Conservation (phyloP, 2,888 invertebrate genomes). For the Diogma glabrata region DNA sequence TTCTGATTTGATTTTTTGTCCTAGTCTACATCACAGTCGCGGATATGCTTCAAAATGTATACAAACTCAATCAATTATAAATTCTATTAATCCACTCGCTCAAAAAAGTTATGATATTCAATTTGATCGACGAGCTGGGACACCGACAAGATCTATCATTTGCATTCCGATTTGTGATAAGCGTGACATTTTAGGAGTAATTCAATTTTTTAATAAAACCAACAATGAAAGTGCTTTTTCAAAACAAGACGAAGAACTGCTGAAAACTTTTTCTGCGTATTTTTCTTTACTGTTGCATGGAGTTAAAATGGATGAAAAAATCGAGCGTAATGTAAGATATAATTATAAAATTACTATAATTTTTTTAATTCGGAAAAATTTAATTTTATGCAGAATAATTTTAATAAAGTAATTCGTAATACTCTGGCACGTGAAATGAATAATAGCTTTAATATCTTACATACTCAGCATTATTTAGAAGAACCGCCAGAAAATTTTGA, state of each 20-base stretch:
- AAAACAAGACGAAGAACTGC: neutral
- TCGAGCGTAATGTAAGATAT: neutral
- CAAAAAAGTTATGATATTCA: conserved; percentile 36
- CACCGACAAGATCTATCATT: conserved; percentile 43
- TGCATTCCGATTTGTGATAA: conserved; percentile 44
- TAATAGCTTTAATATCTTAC: too few species aligned
- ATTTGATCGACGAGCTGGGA: conserved; percentile 42
- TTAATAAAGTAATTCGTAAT: neutral
- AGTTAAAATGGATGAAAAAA: neutral
- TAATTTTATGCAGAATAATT: neutral
- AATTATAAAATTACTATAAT: neutral
- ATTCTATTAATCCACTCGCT: conserved; percentile 40
- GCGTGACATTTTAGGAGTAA: conserved; percentile 42
- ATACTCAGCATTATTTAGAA: too few species aligned
- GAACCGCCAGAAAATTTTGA: conserved; percentile 1
- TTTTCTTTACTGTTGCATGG: neutral
- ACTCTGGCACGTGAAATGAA: conserved; percentile 1
- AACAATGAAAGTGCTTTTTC: neutral
- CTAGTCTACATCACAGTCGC: too few species aligned
- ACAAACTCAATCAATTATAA: neutral
- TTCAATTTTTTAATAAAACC: conserved; percentile 46
- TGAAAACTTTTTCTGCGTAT: neutral
- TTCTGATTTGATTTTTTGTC: too few species aligned
- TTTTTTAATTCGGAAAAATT: neutral
- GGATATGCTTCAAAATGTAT: neutral